Evolutionary conservation across 2,113 vertebrate species (phyloP).

Genomic region (Argyrosomus japonicus): DNA sequence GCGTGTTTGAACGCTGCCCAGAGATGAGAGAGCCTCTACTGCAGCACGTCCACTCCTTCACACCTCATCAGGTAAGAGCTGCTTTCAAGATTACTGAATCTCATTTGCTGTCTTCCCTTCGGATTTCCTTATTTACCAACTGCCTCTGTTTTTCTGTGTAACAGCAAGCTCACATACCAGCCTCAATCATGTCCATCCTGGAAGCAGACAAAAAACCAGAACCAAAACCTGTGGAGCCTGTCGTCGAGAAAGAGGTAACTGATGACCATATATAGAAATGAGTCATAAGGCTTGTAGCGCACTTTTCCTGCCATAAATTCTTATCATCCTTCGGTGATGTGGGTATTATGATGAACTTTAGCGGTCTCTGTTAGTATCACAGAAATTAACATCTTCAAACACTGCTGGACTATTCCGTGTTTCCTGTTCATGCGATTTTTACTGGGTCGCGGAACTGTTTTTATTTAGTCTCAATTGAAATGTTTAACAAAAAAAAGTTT

Average conservation of each 20-base stretch:
- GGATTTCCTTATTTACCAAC: neutral
- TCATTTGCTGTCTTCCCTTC: neutral
- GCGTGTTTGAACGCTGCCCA: slow-evolving; percentile 92
- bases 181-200: slow-evolving; percentile 90
- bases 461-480: too few species aligned
- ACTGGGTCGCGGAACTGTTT: too few species aligned
- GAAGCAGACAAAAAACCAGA: slow-evolving; percentile 86
- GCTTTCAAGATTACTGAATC: rapidly evolving
- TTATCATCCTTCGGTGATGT: neutral
- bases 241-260: slow-evolving; percentile 70
- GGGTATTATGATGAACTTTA: neutral
- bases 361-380: neutral
- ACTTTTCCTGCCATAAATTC: neutral
- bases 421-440: neutral
- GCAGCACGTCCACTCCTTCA: slow-evolving; percentile 91
- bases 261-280: neutral
- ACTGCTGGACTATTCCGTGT: neutral
- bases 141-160: neutral
- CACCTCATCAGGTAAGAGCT: slow-evolving; percentile 88
- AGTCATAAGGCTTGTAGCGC: neutral
- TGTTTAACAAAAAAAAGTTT: too few species aligned
- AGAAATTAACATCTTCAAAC: neutral
- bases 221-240: slow-evolving; percentile 69
- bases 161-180: slow-evolving; percentile 92
- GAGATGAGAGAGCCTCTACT: slow-evolving; percentile 92